phyloP scores from a whole-genome alignment of 1,140 invertebrate species.

The Scaptomyza hsui region DNA sequence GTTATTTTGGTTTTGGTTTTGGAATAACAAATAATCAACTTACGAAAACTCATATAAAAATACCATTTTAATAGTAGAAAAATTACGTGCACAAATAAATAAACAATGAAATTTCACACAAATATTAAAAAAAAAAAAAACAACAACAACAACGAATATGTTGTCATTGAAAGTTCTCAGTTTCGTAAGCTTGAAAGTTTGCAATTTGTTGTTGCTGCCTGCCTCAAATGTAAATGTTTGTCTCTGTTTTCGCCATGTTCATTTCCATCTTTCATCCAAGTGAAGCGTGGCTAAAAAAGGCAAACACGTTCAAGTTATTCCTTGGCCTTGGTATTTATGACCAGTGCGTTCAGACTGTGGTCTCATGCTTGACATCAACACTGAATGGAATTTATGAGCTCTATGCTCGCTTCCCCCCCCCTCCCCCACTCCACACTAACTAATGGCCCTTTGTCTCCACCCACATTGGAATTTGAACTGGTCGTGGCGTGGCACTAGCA shows the following conservation, averaged over 20 bases:
- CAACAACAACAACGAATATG: neutral
- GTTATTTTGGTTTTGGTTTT: too few relatives aligned
- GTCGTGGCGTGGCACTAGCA: constrained; percentile 37
- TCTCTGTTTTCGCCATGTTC: constrained; percentile 29
- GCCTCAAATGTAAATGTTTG: constrained; percentile 66
- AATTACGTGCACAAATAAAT: neutral
- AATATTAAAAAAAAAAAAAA: neutral
- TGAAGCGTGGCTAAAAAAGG: constrained; percentile 54
- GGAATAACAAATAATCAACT: constrained; percentile 1
- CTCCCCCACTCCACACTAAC: too few relatives aligned
- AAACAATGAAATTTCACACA: neutral
- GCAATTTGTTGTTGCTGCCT: constrained; percentile 10
- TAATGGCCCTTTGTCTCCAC: constrained; percentile 29
- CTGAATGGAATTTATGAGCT: constrained; percentile 38
- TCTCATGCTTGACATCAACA: constrained; percentile 55
- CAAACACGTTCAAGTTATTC: constrained; percentile 73
- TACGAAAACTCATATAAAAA: constrained; percentile 2
- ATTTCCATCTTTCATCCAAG: constrained; percentile 34
- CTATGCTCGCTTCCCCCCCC: neutral
- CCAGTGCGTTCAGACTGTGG: constrained; percentile 56
- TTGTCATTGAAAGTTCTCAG: too few relatives aligned
- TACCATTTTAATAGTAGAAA: neutral
- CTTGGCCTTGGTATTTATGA: constrained; percentile 76
- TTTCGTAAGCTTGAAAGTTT: neutral
- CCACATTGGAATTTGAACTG: constrained; percentile 76